A percentile compares a stretch with the other conserved stretches of the same genome.
These are phyloP conservation scores for Fopius arisanus DNA, from an alignment of 1,140 invertebrate species.

Conservation along the genomic window DNA sequence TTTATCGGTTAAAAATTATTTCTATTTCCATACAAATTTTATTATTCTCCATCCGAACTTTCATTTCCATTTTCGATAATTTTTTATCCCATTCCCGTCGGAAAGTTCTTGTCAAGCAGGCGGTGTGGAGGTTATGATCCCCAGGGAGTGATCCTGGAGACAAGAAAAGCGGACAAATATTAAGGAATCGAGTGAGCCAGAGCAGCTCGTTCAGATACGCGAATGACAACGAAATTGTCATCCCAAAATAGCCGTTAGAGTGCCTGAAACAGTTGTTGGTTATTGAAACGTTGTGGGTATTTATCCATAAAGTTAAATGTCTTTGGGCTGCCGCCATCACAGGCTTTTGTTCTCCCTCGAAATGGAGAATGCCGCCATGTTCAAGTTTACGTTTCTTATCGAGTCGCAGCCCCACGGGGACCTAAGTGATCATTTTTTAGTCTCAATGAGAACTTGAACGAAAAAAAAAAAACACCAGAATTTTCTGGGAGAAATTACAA, in stretches of 20 bases:
- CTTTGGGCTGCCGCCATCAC: constrained; percentile 8
- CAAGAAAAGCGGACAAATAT: background rate
- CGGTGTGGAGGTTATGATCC: background rate
- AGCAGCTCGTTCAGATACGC: constrained; percentile 48
- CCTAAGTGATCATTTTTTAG: too few relatives aligned
- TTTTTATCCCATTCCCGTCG: background rate
- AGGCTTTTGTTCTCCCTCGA: constrained; percentile 20
- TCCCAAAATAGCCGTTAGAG: constrained; percentile 55
- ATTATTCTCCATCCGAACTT: background rate
- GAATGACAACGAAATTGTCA: constrained; percentile 43
- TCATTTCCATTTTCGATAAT: background rate
- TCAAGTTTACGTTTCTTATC: background rate
- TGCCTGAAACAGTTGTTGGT: constrained; percentile 47
- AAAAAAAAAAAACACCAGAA: too few relatives aligned
- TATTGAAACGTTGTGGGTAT: constrained; percentile 55
- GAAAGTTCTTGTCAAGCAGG: background rate
- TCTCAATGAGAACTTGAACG: too few relatives aligned
- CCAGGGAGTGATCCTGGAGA: background rate
- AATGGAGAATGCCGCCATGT: constrained; percentile 31
- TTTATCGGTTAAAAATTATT: too few relatives aligned
- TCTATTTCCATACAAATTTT: too few relatives aligned
- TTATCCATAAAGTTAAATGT: constrained; percentile 51
- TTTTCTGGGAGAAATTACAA: too few relatives aligned
- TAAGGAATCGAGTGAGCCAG: constrained; percentile 36
- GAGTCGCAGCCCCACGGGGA: background rate